phyloP scores from a whole-genome alignment of 2,888 invertebrate genomes.

The Lydus trimaculatus region DNA sequence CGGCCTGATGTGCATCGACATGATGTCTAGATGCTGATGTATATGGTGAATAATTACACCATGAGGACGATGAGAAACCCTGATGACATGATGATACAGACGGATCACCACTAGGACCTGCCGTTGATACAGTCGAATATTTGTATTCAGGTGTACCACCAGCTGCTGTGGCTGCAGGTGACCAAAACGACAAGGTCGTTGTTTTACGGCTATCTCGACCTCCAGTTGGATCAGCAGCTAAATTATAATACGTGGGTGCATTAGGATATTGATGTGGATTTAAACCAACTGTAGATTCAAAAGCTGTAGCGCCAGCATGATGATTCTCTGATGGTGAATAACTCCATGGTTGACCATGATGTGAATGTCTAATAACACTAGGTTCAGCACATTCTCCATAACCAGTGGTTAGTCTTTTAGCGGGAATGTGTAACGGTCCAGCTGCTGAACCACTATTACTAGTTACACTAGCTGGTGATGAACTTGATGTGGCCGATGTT shows the following conservation, averaged over 20 bases:
- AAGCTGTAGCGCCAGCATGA: constrained; percentile 61
- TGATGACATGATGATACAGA: constrained; percentile 71
- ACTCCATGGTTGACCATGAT: constrained; percentile 74
- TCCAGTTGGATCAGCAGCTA: constrained; percentile 70
- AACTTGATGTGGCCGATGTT: constrained; percentile 72
- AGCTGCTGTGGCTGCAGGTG: constrained; percentile 67
- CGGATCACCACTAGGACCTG: constrained; percentile 62
- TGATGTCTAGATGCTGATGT: constrained; percentile 68
- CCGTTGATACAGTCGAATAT: constrained; percentile 62
- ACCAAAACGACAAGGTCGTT: constrained; percentile 72
- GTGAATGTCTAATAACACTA: constrained; percentile 80
- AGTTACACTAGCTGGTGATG: constrained; percentile 68
- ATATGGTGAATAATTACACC: constrained; percentile 76
- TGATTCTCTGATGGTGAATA: constrained; percentile 72
- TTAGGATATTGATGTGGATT: constrained; percentile 74
- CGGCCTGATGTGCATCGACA: constrained; percentile 66
- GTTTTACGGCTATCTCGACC: constrained; percentile 68
- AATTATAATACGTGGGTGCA: constrained; percentile 77
- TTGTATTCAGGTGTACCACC: constrained; percentile 69
- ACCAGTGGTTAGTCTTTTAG: constrained; percentile 73
- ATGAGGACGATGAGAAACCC: constrained; percentile 73
- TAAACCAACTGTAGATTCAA: constrained; percentile 68
- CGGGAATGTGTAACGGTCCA: constrained; percentile 88
- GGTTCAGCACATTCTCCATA: constrained; percentile 67
- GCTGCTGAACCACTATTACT: constrained; percentile 71